Evolutionary conservation across 1,140 invertebrate genomes (phyloP).

Genomic region (Globodera ellingtonae): DNA sequence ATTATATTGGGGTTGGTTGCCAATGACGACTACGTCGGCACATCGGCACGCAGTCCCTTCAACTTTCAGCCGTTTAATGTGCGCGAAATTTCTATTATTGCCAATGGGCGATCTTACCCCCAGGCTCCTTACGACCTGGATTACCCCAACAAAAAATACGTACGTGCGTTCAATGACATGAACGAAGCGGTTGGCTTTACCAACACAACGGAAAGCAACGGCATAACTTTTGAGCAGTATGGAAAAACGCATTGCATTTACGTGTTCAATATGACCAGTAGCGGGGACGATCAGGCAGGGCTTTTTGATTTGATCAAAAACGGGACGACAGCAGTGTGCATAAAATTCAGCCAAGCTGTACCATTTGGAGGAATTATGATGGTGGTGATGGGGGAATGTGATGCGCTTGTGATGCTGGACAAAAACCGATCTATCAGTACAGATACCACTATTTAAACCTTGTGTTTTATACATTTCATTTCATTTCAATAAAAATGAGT

Average conservation of each 20-base stretch:
- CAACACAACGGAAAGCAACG: neutral
- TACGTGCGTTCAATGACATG: slow-evolving; percentile 26
- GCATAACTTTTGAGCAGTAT: neutral
- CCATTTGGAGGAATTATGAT: slow-evolving; percentile 21
- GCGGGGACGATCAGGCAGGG: slow-evolving; percentile 6
- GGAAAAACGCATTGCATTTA: neutral
- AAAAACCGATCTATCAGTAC: slow-evolving; percentile 4
- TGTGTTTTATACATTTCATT: neutral
- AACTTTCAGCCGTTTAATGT: slow-evolving; percentile 33
- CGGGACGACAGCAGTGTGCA: slow-evolving; percentile 26
- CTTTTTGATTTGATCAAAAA: slow-evolving; percentile 28
- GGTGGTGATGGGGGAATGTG: slow-evolving; percentile 20
- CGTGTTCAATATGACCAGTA: slow-evolving; percentile 9
- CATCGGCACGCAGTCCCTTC: slow-evolving; percentile 7
- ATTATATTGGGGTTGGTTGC: slow-evolving; percentile 17
- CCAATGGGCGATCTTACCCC: neutral
- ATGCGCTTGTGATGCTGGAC: slow-evolving; percentile 17
- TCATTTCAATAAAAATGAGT: neutral
- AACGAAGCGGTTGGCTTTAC: slow-evolving; percentile 24
- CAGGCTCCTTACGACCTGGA: slow-evolving; percentile 23
- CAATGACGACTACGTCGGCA: slow-evolving; percentile 12
- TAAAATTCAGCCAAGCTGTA: slow-evolving; percentile 27
- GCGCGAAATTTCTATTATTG: slow-evolving; percentile 22
- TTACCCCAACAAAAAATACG: slow-evolving; percentile 25
- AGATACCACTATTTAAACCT: neutral